Evolutionary conservation across 2,888 invertebrate species (phyloP), one percentile per base, ranked within the genome.

Genomic region (Cordilura impudica): DNA sequence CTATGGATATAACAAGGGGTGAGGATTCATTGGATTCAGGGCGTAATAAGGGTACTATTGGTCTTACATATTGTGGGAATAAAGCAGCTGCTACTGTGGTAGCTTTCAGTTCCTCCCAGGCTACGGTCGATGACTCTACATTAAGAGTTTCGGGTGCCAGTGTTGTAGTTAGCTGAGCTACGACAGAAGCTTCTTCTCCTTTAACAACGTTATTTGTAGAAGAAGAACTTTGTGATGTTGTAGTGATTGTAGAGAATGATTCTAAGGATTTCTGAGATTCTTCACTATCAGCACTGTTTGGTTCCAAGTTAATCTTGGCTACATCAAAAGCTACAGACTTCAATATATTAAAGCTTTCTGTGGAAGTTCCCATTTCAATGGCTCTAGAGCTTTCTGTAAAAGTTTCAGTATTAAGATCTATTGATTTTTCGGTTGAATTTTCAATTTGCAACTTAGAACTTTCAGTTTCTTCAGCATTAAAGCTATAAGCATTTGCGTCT

Each of bases 11-110:
- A 82, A 90, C 89, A 84, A 90, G 84, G 79, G 89, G 89, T 82
- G 89, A 87, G 83, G 89, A 88, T 84, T 90, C 90, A 84, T 90
- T 90, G 76, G 88, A 90, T 85, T 90, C 88, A 79, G 90, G 89
- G 78, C 89, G 85, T 66, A 89, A 82, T 65, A 89, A 84, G 82
- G 89, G 88, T 83, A 88, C 87, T 83, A 87, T 86, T 49, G 89
- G 88, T 84, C 89, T 89, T 84, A 87, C 86, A 83, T 89, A 89
- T 82, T 84, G 82, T 19, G 83, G 83, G 66, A 83, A 79, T 4
- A 82, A 67, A 49, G 82, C 81, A 19, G 82, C 81, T 29, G 81
- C 71, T 53, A 83, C 84, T n/a, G 82, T 76, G 45, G 83, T 83
- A 19, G 82, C 78, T 61, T 81, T 81, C 12, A 29, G 67, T 16